Evolutionary conservation across 2,797 vertebrate genomes (phyloP).

Genomic region (Acipenser oxyrinchus): DNA sequence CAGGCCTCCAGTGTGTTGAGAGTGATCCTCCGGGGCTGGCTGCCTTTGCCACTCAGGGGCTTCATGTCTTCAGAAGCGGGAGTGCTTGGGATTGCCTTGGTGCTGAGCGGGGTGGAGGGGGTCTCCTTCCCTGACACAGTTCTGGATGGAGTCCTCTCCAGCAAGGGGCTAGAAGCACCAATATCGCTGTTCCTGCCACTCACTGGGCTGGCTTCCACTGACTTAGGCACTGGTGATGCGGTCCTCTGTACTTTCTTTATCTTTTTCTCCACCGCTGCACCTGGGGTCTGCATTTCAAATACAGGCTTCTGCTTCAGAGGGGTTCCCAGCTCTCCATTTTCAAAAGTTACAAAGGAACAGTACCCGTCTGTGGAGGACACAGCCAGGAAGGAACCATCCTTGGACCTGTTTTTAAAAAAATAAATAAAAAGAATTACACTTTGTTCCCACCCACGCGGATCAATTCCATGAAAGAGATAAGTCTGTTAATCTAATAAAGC

Average conservation of each 20-base stretch:
- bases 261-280: slow-evolving; percentile 67
- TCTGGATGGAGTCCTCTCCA: slow-evolving; percentile 16
- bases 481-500: too few relatives aligned
- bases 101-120: slow-evolving; percentile 13
- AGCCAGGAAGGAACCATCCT: slow-evolving; percentile 83
- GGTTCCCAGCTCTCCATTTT: slow-evolving; percentile 75
- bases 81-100: slow-evolving; percentile 18
- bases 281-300: slow-evolving; percentile 56
- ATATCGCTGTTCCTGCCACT: slow-evolving; percentile 34
- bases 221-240: slow-evolving; percentile 58
- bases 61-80: slow-evolving; percentile 60
- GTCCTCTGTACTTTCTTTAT: slow-evolving; percentile 63
- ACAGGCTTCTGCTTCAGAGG: slow-evolving; percentile 80
- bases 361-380: slow-evolving; percentile 96
- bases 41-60: slow-evolving; percentile 37
- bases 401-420: slow-evolving; percentile 63
- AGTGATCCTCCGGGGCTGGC: slow-evolving; percentile 76
- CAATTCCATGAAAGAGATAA: too few relatives aligned
- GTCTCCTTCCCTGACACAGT: slow-evolving; percentile 27
- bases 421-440: slow-evolving; percentile 1
- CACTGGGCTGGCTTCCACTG: slow-evolving; percentile 34
- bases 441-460: too few relatives aligned
- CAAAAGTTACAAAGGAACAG: slow-evolving; percentile 91
- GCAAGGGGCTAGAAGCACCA: slow-evolving; percentile 24
- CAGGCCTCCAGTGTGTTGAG: slow-evolving; percentile 83